Base-by-base conservation (phyloP, 2,113 vertebrate genomes). In the Mustelus asterias region DNA sequence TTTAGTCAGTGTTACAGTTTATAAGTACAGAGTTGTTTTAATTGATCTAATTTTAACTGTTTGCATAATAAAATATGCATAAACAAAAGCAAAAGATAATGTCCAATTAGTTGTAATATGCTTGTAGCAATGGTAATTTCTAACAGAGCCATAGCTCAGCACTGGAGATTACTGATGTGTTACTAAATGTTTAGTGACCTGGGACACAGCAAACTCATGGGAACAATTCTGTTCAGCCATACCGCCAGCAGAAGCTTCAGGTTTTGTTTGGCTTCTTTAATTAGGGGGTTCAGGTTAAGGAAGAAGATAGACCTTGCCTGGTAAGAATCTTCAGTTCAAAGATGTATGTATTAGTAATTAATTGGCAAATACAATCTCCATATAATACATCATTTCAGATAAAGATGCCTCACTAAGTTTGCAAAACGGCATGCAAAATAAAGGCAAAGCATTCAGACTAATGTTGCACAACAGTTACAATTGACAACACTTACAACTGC, bases 111-210 rank as follows among this genome's bases (percentile, higher is more conserved):
- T 33, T 92, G 54, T n/a, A 92, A 93, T 18, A 22, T 83, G 80
- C 60, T 67, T 65, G 33, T 10, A 65, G 60, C n/a, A 33, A 60
- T 67, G 33, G 89, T n/a, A 67, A n/a, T 65, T 65, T 65, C 89
- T 20, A 65, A 93, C 33, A 65, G 29, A 8, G 60, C 89, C 29
- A 65, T 33, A 37, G 60, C 6, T 93, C 60, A 33, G 54, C 37
- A 16, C 89, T 37, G 20, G 89, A 93, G 89, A 93, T 93, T 65
- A 93, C 58, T 93, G 60, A 93, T 93, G 89, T 65, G 60, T 93
- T 67, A 93, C 14, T 93, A 65, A 93, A 60, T 93, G 89, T 37
- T 93, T 65, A 67, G 89, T 67, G 60, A 93, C 33, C 33, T 65
- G 60, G 60, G 60, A 93, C n/a, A n/a, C 48, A 93, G n/a, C 58